Evolutionary conservation across 2,113 vertebrate genomes (phyloP).

Genomic region (Gila orcuttii): DNA sequence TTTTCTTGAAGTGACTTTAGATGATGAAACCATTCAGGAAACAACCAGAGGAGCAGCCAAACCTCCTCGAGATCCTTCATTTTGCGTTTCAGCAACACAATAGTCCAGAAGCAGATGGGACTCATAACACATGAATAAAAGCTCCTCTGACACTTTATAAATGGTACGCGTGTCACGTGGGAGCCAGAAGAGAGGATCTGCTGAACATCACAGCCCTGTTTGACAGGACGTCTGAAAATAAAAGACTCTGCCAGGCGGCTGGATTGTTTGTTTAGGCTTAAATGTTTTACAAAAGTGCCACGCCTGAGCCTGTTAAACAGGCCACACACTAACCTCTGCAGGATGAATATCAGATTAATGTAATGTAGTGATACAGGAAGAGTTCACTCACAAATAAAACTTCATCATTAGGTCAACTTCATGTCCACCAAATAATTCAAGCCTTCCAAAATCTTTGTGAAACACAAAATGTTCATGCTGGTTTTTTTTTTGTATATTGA

Average conservation of each 20-base stretch:
- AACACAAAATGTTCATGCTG: background rate
- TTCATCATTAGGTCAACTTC: background rate
- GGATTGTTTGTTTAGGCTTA: background rate
- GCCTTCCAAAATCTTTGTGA: background rate
- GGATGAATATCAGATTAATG: no score
- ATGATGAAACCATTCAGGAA: slow-evolving; percentile 54
- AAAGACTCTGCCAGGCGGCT: background rate
- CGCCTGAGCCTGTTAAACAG: background rate
- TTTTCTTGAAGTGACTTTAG: slow-evolving; percentile 42
- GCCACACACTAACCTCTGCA: background rate
- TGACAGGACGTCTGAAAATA: background rate
- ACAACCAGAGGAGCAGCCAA: slow-evolving; percentile 18
- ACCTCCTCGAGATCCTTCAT: slow-evolving; percentile 54
- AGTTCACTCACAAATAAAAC: background rate
- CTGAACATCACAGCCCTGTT: background rate
- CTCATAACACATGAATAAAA: slow-evolving; percentile 1
- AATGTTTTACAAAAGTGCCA: background rate
- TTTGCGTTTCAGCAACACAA: slow-evolving; percentile 34
- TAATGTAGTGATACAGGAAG: background rate
- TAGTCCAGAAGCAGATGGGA: slow-evolving; percentile 11
- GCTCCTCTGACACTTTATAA: background rate
- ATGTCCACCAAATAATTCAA: background rate
- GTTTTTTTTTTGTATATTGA: no score
- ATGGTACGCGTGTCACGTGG: background rate
- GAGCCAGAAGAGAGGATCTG: background rate